A percentile compares a stretch with the other conserved stretches of the same genome.
These are phyloP conservation scores for Cryptosula pallasiana DNA, from an alignment of 2,888 invertebrate species.

Conservation along the genomic window DNA sequence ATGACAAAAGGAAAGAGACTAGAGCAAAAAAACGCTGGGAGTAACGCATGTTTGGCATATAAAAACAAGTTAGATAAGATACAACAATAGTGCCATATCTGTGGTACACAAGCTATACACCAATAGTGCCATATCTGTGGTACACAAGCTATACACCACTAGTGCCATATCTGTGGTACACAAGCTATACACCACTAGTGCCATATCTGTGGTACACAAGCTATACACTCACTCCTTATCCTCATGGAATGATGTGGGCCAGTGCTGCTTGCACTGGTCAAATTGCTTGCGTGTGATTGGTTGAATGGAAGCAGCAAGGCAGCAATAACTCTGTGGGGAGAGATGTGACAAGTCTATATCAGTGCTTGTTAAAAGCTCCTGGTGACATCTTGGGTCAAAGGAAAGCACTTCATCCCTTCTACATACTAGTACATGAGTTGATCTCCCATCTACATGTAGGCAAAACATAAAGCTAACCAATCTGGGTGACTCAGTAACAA, in stretches of 20 bases:
- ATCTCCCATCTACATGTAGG: not conserved
- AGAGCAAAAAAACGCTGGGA: no score
- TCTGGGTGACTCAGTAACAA: no score
- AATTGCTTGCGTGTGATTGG: conserved; percentile 1
- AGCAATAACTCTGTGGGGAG: not conserved
- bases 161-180: no score
- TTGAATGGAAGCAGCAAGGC: conserved; percentile 1
- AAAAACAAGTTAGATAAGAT: no score
- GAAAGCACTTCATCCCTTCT: not conserved
- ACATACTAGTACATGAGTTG: not conserved
- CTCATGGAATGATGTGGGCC: conserved; percentile 21
- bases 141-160: no score
- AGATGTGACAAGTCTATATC: not conserved
- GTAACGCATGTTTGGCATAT: no score
- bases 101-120: no score
- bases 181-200: no score
- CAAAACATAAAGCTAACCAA: no score
- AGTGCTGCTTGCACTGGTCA: not conserved
- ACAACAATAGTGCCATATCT: no score
- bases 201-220: not conserved
- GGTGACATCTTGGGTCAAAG: not conserved
- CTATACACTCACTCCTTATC: not conserved
- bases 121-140: no score
- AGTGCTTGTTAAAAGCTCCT: not conserved
- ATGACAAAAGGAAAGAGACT: no score